These are phyloP conservation scores for Timema podura DNA, from an alignment of 2,888 invertebrate genomes.

Conservation along the genomic window DNA sequence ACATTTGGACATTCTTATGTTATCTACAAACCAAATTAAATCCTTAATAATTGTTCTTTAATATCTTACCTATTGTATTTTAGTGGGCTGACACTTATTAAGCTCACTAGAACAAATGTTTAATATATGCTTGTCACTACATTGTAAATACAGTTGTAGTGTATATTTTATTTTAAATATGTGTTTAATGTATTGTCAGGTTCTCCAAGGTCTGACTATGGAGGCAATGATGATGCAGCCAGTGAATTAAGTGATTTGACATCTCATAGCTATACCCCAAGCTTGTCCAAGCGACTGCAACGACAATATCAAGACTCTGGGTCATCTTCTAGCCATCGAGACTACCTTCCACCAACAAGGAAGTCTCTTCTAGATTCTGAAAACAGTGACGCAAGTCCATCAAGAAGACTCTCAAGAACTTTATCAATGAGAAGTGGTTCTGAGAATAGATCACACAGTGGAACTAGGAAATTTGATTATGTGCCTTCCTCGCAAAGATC, in stretches of 20 bases:
- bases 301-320: constrained; percentile 7
- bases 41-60: too few species aligned
- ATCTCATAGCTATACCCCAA: constrained; percentile 40
- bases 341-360: constrained; percentile 1
- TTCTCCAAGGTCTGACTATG: constrained; percentile 18
- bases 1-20: too few species aligned
- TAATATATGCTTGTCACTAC: too few species aligned
- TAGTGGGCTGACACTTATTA: too few species aligned
- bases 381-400: background rate
- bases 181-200: constrained; percentile 7
- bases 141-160: too few species aligned
- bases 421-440: background rate
- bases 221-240: constrained; percentile 15
- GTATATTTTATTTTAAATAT: background rate
- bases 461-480: constrained; percentile 14
- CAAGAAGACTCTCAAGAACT: background rate
- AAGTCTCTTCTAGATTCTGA: constrained; percentile 13
- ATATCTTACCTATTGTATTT: too few species aligned
- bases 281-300: constrained; percentile 41
- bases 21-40: too few species aligned
- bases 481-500: constrained; percentile 18
- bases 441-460: background rate
- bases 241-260: constrained; percentile 9
- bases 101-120: too few species aligned
- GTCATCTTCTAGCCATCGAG: background rate